Base-by-base conservation (phyloP, 2,797 vertebrate genomes). In the Arrhamphus sclerolepis region DNA sequence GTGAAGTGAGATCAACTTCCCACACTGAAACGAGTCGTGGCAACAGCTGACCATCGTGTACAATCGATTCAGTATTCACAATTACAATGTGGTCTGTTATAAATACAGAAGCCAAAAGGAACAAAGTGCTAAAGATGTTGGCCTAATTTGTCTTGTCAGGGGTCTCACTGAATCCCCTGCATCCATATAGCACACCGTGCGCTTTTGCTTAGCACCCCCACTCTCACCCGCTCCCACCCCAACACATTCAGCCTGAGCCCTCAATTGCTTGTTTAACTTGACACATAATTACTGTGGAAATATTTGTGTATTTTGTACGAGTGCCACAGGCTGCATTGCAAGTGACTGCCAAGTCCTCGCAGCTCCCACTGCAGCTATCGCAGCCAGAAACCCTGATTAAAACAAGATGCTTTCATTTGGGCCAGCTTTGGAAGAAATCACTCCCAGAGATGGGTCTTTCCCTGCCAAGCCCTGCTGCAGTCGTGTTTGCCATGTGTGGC, bases 231-330 rank as follows among this genome's bases (percentile, higher is more conserved):
- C 41, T 49, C 29, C 51, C 20, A 28, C 34, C 83, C 78, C 61
- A 59, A 88, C 91, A 89, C 77, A 86, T 89, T 89, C 87, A 90
- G 83, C 86, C 82, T 85, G 51, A 85, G 87, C 85, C 89, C 88
- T 90, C 89, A 84, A 92, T 91, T 90, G 90, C 93, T 94, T 93
- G 92, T 92, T 94, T 93, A 89, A 93, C 91, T 91, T 93, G 92
- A 93, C 92, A 93, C 90, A 89, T 93, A 93, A 94, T 94, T 93
- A 93, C 92, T 87, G 88, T 91, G 91, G 90, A 94, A 93, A 92
- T 93, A 93, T 93, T 92, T 93, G 92, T 94, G 91, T 92, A 93
- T 93, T 92, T 93, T 92, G 92, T 92, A 92, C 75, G 86, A 87
- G 90, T 92, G 92, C 92, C 92, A 92, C 81, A 82, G 87, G 84